Evolutionary conservation across 2,113 vertebrate species (phyloP), one percentile per base, ranked within the genome.

Genomic region (Malurus cyaneus): DNA sequence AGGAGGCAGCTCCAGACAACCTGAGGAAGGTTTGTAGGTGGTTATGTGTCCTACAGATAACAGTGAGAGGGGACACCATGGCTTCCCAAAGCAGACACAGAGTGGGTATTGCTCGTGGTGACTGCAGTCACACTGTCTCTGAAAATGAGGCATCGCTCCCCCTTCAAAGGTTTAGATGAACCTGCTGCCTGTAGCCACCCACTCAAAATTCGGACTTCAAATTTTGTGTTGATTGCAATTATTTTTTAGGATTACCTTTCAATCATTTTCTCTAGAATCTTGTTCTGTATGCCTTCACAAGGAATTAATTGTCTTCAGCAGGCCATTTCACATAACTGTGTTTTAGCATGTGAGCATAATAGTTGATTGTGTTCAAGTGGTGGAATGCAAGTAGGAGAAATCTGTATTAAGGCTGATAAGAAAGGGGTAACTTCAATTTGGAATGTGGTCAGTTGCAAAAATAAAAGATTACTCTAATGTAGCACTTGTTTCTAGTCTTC

Each of bases 31-130:
- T 59, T 54, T 96, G 18, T 18, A 23, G 12, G 9, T 52, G n/a
- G 8, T 3, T 42, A 23, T 32, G 6, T 44, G 34, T 79, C 61
- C 31, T 49, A 19, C 4, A 15, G 23, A 20, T 50, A 50, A 78
- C 1, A 5, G 14, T 3, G 0, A 17, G 23, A 24, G 31, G 7
- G 8, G 4, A 77, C 8, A 41, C 1, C 2, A 31, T 0, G 1
- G 19, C 12, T 70, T 34, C 39, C 18, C 12, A 62, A 19, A 14
- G 18, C 2, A 3, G 57, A 57, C 26, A 49, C 25, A 18, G 0
- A 3, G 32, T 41, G 24, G 12, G 4, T 64, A 16, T 54, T 54
- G 31, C 3, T 13, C 14, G 1, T 9, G 18, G 42, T 44, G 39
- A 39, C 12, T 0, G 0, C 8, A n/a, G 60, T 46, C 14, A 11